Base-by-base conservation (phyloP, 2,888 invertebrate species). In the Diarsia dahlii region DNA sequence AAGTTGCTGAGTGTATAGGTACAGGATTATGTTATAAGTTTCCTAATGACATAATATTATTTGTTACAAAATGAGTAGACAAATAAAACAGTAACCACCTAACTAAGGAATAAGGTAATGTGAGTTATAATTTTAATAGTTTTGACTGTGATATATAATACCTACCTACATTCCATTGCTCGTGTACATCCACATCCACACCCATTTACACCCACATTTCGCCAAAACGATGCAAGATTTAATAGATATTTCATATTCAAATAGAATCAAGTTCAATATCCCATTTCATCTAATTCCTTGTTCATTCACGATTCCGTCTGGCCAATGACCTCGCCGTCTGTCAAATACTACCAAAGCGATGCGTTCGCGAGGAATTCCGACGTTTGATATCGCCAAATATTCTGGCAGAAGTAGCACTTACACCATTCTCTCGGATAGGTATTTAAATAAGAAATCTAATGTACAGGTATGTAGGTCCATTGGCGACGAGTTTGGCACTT, bases 281-380 rank as follows among this genome's bases (percentile, higher is more conserved):
- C 56, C 3, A 23, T 18, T 66, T 56, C 56, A 77, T 62, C 34
- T 60, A 20, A 70, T 54, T 72, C 28, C 52, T 63, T 60, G 63
- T 72, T 56, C 60, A 81, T 81, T 81, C 60, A 74, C 46, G 23
- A 58, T 18, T 46, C 39, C 18, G 80, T 76, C 84, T 76, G 74
- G 85, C 34, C 66, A 79, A 63, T 71, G 76, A 84, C 86, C 86
- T 76, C 83, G 63, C 13, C 23, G 34, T 69, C 12, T 62, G 62
- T 48, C 52, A 60, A 54, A 69, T 71, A 50, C 13, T 54, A 62
- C 5, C 45, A 18, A 15, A 58, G 45, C 23, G n/a, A 75, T 72
- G 50, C 50, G 28, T 60, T 64, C 18, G 46, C 28, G 3, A 56
- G 39, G 65, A 74, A 82, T 74, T 76, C 80, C 48, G 65, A 60